These are phyloP conservation scores for Protaetia brevitarsis DNA, from an alignment of 1,140 invertebrate species.

Conservation along the genomic window DNA sequence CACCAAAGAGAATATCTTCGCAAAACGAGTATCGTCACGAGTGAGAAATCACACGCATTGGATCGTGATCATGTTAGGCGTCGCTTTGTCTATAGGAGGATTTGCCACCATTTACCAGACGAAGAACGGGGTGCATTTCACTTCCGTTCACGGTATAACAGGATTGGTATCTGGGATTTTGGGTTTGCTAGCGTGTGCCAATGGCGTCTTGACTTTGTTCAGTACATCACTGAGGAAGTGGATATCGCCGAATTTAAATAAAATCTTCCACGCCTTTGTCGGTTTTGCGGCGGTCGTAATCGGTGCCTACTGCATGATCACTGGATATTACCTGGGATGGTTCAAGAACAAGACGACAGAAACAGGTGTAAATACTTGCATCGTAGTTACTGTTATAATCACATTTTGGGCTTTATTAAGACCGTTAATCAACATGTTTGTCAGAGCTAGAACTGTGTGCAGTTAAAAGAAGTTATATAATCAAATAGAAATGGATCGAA, in stretches of 20 bases:
- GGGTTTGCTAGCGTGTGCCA: neutral
- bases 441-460: slow-evolving; percentile 7
- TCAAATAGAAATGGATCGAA: no score
- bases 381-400: neutral
- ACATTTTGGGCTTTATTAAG: slow-evolving; percentile 1
- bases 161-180: slow-evolving; percentile 19
- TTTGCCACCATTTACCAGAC: neutral
- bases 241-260: slow-evolving; percentile 1
- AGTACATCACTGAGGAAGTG: neutral
- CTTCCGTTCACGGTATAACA: neutral
- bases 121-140: slow-evolving; percentile 14
- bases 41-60: neutral
- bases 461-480: neutral
- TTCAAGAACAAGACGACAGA: neutral
- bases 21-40: neutral
- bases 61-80: neutral
- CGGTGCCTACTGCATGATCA: neutral
- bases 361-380: neutral
- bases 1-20: slow-evolving; percentile 10
- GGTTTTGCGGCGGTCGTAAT: slow-evolving; percentile 1
- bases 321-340: slow-evolving; percentile 8
- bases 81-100: neutral
- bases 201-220: slow-evolving; percentile 9
- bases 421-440: neutral
- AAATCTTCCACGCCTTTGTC: slow-evolving; percentile 15